These are phyloP conservation scores for Geococcyx californianus DNA, from an alignment of 2,113 vertebrate genomes.

Conservation along the genomic window DNA sequence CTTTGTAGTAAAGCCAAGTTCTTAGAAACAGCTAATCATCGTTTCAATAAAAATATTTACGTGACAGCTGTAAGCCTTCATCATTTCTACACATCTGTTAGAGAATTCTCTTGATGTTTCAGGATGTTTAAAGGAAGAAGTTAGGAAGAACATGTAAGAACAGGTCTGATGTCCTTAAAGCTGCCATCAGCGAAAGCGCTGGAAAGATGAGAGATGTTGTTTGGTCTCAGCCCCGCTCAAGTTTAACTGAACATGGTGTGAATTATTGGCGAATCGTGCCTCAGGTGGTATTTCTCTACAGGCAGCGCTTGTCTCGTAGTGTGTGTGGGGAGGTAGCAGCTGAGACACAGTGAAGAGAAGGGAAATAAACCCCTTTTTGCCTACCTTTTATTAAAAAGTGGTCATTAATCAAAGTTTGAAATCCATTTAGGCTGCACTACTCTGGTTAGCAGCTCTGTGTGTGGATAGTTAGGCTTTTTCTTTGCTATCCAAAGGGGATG, in stretches of 20 bases:
- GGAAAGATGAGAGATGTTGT: not conserved
- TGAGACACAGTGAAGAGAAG: not conserved
- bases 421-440: not conserved
- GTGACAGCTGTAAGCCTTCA: slow-evolving; percentile 42
- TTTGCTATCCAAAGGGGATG: not conserved
- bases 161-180: not conserved
- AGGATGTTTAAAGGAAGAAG: not conserved
- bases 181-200: not conserved
- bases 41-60: slow-evolving; percentile 36
- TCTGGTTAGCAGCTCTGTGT: not conserved
- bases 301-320: accelerated
- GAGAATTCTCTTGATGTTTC: slow-evolving; percentile 6
- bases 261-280: not conserved
- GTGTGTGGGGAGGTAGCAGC: too few relatives aligned
- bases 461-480: not conserved
- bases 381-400: not conserved
- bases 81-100: not conserved
- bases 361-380: not conserved
- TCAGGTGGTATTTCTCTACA: not conserved
- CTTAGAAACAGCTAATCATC: slow-evolving; percentile 51
- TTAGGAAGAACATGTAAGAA: not conserved
- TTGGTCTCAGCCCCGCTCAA: not conserved
- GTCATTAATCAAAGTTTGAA: not conserved
- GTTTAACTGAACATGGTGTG: not conserved
- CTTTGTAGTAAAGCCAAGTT: slow-evolving; percentile 55